phyloP scores from a whole-genome alignment of 2,797 vertebrate species.

The Sparidentex hasta region DNA sequence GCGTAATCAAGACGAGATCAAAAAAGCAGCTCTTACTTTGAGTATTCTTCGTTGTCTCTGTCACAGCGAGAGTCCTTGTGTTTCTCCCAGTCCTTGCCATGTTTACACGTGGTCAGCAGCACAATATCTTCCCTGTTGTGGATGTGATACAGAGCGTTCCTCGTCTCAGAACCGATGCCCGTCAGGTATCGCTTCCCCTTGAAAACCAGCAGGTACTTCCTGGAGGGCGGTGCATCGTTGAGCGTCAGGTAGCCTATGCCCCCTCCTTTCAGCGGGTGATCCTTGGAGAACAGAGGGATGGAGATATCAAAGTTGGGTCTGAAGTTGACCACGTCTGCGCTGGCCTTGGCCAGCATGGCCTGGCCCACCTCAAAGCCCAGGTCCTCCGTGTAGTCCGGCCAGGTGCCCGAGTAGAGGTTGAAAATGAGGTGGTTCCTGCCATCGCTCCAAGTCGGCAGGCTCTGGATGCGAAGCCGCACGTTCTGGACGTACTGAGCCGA shows the following conservation, averaged over 20 bases:
- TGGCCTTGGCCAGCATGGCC: conserved; percentile 88
- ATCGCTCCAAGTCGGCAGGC: conserved; percentile 86
- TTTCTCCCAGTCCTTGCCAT: conserved; percentile 90
- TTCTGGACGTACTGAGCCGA: conserved; percentile 86
- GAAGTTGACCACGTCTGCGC: conserved; percentile 86
- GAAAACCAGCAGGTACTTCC: conserved; percentile 89
- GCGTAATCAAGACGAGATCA: conserved; percentile 12
- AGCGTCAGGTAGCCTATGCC: conserved; percentile 77
- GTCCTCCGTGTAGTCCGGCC: conserved; percentile 89
- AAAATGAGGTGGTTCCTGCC: conserved; percentile 89
- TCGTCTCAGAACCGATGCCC: conserved; percentile 88
- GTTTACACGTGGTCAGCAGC: conserved; percentile 89
- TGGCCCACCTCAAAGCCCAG: conserved; percentile 88
- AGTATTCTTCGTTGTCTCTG: conserved; percentile 87
- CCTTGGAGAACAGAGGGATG: conserved; percentile 89
- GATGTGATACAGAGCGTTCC: conserved; percentile 90
- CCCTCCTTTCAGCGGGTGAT: conserved; percentile 85
- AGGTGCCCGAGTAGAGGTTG: conserved; percentile 89
- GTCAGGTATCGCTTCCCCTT: conserved; percentile 90
- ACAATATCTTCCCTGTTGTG: conserved; percentile 88
- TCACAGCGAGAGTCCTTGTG: conserved; percentile 87
- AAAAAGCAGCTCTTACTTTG: conserved; percentile 82
- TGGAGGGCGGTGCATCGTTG: conserved; percentile 80
- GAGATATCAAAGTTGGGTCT: conserved; percentile 87
- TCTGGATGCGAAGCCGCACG: conserved; percentile 83